Evolutionary conservation across 2,888 invertebrate species (phyloP).

Genomic region (Carcina quercana): DNA sequence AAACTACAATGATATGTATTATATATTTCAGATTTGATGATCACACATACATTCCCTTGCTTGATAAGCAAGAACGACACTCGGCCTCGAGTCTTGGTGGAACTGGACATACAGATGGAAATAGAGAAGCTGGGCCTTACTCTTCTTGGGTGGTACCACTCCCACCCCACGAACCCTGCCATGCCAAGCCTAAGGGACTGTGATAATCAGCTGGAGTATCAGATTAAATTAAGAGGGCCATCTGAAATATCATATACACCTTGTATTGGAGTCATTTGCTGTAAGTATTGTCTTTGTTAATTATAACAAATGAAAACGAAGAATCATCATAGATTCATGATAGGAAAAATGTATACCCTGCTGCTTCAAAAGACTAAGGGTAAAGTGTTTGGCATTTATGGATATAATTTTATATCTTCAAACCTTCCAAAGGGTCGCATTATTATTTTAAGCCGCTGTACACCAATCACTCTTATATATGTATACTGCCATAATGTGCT

Average conservation of each 20-base stretch:
- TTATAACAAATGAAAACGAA: too few relatives aligned
- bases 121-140: constrained; percentile 88
- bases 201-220: constrained; percentile 94
- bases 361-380: too few relatives aligned
- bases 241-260: constrained; percentile 95
- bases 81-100: constrained; percentile 83
- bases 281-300: too few relatives aligned
- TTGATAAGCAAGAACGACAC: constrained; percentile 86
- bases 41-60: constrained; percentile 93
- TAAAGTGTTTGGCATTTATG: too few relatives aligned
- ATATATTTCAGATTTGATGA: constrained; percentile 86
- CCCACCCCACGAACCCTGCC: constrained; percentile 91
- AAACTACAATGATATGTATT: too few relatives aligned
- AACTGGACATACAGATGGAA: constrained; percentile 86
- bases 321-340: too few relatives aligned
- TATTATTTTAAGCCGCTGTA: too few relatives aligned
- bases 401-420: too few relatives aligned
- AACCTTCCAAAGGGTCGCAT: too few relatives aligned
- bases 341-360: too few relatives aligned
- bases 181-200: constrained; percentile 92
- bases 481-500: too few relatives aligned
- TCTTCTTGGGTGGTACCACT: constrained; percentile 96
- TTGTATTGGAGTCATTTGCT: constrained; percentile 93
- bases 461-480: too few relatives aligned
- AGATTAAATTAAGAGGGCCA: constrained; percentile 94